Percentiles rank a stretch among this genome's conserved stretches.
phyloP scores from a whole-genome alignment of 2,113 vertebrate genomes.

The Grammomys surdaster region DNA sequence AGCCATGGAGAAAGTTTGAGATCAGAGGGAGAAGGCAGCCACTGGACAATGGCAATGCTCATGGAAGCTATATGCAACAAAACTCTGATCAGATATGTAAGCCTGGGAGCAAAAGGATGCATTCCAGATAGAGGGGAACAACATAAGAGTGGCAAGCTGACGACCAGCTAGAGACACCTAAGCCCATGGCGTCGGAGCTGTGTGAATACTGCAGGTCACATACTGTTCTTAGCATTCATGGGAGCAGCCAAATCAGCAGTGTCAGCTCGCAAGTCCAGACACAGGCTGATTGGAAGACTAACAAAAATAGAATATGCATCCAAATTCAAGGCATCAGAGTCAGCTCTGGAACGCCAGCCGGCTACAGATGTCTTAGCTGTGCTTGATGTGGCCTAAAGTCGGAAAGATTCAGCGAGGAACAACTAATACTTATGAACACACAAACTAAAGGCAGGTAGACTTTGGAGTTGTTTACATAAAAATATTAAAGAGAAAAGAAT shows the following conservation, averaged over 20 bases:
- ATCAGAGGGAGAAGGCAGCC: not conserved
- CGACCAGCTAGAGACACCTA: not conserved
- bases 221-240: not conserved
- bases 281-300: slow-evolving; percentile 11
- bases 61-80: not conserved
- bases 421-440: not conserved
- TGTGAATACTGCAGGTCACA: not conserved
- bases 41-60: not conserved
- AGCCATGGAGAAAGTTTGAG: not conserved
- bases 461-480: slow-evolving; percentile 31
- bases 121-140: not conserved
- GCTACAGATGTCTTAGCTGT: not conserved
- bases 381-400: not conserved
- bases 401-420: not conserved
- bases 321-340: not conserved
- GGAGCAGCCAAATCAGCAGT: not conserved
- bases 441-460: slow-evolving; percentile 1
- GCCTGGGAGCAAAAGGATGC: not conserved
- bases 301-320: slow-evolving; percentile 40
- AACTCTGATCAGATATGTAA: not conserved
- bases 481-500: not conserved
- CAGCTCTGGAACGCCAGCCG: not conserved
- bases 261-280: slow-evolving; percentile 33
- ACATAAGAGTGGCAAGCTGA: not conserved
- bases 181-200: not conserved